phyloP scores from a whole-genome alignment of 2,113 vertebrate species.

The Lucifuga dentata region DNA sequence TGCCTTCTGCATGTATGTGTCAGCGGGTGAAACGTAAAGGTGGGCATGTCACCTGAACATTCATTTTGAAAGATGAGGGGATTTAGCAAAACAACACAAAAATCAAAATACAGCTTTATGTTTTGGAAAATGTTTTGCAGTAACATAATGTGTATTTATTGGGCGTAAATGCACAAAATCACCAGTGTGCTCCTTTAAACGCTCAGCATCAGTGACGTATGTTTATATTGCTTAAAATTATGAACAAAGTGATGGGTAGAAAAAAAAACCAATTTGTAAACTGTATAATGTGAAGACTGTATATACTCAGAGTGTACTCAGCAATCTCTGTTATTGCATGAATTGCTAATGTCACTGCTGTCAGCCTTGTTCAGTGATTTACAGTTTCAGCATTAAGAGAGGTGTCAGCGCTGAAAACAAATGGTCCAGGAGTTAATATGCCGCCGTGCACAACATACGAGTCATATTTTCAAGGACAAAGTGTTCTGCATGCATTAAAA shows the following conservation, averaged over 20 bases:
- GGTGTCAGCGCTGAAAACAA: constrained; percentile 74
- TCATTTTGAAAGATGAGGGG: no score
- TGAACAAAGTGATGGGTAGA: constrained; percentile 12
- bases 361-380: constrained; percentile 70
- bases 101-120: no score
- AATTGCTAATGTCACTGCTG: constrained; percentile 73
- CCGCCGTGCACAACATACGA: constrained; percentile 52
- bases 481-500: constrained; percentile 51
- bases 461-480: constrained; percentile 56
- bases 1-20: no score
- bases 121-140: no score
- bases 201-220: no score
- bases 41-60: no score
- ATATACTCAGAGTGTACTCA: constrained; percentile 62
- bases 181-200: no score
- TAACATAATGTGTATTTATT: no score
- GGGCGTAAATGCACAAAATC: no score
- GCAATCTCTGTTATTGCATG: constrained; percentile 73
- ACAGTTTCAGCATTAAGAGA: constrained; percentile 75
- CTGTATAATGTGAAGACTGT: constrained; percentile 48
- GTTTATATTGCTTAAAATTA: constrained; percentile 45
- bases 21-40: no score
- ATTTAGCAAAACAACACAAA: no score
- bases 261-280: constrained; percentile 38
- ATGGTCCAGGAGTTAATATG: constrained; percentile 66